phyloP scores from a whole-genome alignment of 2,113 vertebrate genomes.

The Lepidothrix coronata region DNA sequence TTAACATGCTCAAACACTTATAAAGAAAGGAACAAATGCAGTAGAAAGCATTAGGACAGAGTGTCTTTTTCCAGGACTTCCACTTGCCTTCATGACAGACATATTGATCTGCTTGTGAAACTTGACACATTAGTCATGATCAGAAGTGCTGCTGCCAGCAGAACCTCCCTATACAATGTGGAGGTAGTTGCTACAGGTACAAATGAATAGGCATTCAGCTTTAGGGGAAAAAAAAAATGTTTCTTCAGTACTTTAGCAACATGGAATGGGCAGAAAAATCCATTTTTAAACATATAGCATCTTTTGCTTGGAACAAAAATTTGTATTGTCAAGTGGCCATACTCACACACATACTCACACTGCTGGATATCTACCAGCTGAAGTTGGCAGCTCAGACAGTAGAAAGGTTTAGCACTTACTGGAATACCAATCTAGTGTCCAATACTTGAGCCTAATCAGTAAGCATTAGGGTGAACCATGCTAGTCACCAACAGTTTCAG shows the following conservation, averaged over 20 bases:
- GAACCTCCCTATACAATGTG: neutral
- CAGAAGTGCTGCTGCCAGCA: neutral
- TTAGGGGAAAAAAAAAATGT: neutral
- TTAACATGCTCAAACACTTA: neutral
- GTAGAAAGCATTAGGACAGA: neutral
- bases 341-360: neutral
- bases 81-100: rapidly evolving
- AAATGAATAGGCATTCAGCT: neutral
- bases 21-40: neutral
- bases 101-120: neutral
- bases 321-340: neutral
- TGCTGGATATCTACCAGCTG: neutral
- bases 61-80: neutral
- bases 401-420: neutral
- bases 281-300: neutral
- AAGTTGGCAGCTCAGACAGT: neutral
- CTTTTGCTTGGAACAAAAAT: neutral
- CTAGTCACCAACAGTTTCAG: neutral
- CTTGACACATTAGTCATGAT: neutral
- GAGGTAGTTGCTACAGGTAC: neutral
- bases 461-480: neutral
- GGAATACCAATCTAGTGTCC: neutral
- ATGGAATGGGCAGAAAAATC: neutral
- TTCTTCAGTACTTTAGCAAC: neutral
- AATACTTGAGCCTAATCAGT: neutral